Evolutionary conservation across 2,888 invertebrate genomes (phyloP).

Genomic region (Agonopterix alstromeriana): DNA sequence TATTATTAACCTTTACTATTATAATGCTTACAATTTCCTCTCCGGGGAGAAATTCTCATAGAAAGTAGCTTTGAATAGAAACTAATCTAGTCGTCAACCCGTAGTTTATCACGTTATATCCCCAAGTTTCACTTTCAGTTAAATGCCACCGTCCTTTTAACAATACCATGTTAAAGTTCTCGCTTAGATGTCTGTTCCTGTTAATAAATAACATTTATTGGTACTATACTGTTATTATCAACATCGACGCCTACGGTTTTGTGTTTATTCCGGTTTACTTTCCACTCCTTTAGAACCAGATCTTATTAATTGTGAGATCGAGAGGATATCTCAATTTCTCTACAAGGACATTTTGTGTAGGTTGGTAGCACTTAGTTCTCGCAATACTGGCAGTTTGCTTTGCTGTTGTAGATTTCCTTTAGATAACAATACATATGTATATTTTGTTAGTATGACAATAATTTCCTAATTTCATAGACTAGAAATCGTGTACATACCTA

Average conservation of each 20-base stretch:
- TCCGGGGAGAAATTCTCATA: slow-evolving; percentile 48
- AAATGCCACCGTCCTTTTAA: slow-evolving; percentile 22
- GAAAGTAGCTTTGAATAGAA: slow-evolving; percentile 66
- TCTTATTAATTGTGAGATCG: too few relatives aligned
- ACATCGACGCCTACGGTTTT: not conserved
- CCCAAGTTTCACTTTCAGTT: slow-evolving; percentile 50
- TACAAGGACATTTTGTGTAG: too few relatives aligned
- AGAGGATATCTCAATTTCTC: too few relatives aligned
- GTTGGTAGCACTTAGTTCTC: too few relatives aligned
- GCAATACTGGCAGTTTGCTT: too few relatives aligned
- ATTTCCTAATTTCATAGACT: too few relatives aligned
- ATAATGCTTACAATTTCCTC: slow-evolving; percentile 25
- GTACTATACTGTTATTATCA: slow-evolving; percentile 9
- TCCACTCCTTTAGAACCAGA: not conserved
- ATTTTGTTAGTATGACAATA: too few relatives aligned
- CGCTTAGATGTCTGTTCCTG: slow-evolving; percentile 3
- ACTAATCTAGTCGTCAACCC: slow-evolving; percentile 55
- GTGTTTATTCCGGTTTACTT: not conserved
- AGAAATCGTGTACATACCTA: too few relatives aligned
- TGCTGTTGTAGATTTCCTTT: too few relatives aligned
- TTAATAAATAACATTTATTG: not conserved
- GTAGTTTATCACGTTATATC: slow-evolving; percentile 47
- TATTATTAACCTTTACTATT: slow-evolving; percentile 5
- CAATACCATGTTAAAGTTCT: slow-evolving; percentile 6
- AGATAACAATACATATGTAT: too few relatives aligned